phyloP scores from a whole-genome alignment of 1,140 invertebrate species.

The Trichomalopsis sarcophagae region DNA sequence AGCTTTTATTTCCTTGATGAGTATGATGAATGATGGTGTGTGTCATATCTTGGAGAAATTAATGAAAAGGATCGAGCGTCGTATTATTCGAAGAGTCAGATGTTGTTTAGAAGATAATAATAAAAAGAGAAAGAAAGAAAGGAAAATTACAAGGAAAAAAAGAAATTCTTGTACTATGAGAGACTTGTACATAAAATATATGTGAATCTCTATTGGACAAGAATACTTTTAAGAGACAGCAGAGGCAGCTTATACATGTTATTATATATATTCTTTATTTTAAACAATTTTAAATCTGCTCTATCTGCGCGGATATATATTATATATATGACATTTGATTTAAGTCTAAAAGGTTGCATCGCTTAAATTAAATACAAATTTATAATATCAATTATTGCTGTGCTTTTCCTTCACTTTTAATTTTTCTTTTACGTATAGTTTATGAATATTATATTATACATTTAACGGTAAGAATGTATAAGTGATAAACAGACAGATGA shows the following conservation, averaged over 20 bases:
- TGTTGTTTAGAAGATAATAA: slow-evolving; percentile 36
- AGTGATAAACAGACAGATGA: slow-evolving; percentile 38
- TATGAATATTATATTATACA: slow-evolving; percentile 38
- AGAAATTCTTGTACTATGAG: slow-evolving; percentile 43
- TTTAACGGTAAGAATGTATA: slow-evolving; percentile 47
- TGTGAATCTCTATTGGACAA: slow-evolving; percentile 50
- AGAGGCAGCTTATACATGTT: slow-evolving; percentile 48
- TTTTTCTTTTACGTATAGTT: slow-evolving; percentile 42
- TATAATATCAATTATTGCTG: slow-evolving; percentile 45
- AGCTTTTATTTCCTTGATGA: slow-evolving; percentile 36
- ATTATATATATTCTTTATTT: slow-evolving; percentile 51
- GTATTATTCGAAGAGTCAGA: slow-evolving; percentile 37
- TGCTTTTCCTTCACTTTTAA: slow-evolving; percentile 48
- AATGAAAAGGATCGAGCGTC: slow-evolving; percentile 20
- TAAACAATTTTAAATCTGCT: slow-evolving; percentile 44
- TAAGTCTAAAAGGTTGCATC: slow-evolving; percentile 51
- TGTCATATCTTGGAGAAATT: slow-evolving; percentile 30
- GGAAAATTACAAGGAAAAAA: slow-evolving; percentile 27
- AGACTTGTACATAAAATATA: slow-evolving; percentile 51
- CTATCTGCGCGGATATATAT: slow-evolving; percentile 47
- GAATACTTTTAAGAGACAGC: slow-evolving; percentile 34
- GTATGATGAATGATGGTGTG: slow-evolving; percentile 10
- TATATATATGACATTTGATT: slow-evolving; percentile 52
- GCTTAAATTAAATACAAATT: slow-evolving; percentile 53
- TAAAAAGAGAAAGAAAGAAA: slow-evolving; percentile 24